Percentiles rank a stretch among this genome's conserved stretches.
phyloP scores from a whole-genome alignment of 2,797 vertebrate genomes.

The Karalla daura region DNA sequence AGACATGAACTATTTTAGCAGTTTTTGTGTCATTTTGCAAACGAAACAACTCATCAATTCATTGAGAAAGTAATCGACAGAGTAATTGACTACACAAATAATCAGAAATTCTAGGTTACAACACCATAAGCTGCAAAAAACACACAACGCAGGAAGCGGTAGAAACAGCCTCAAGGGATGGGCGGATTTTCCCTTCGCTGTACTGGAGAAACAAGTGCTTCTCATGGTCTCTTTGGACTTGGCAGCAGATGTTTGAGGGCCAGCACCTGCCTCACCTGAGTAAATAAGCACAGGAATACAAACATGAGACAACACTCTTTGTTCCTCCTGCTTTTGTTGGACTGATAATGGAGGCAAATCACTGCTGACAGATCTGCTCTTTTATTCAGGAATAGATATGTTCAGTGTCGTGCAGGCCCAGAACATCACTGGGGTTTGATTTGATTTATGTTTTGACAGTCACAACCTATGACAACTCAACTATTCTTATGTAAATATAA shows the following conservation, averaged over 20 bases:
- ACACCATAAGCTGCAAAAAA: too few species aligned
- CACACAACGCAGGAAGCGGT: too few species aligned
- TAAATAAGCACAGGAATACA: not conserved
- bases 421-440: not conserved
- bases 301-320: constrained; percentile 34
- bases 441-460: not conserved
- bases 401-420: not conserved
- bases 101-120: too few species aligned
- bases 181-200: too few species aligned
- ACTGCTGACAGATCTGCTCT: not conserved
- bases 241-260: not conserved
- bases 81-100: too few species aligned
- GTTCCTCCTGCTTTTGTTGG: constrained; percentile 29
- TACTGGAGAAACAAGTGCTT: not conserved
- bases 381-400: not conserved
- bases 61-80: too few species aligned
- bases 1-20: too few species aligned
- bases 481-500: not conserved
- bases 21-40: too few species aligned
- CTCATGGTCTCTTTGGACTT: not conserved
- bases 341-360: constrained; percentile 19
- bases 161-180: too few species aligned
- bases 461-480: not conserved
- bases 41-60: too few species aligned
- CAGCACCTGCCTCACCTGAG: constrained; percentile 34